These are phyloP conservation scores for Saccopteryx bilineata DNA, from an alignment of 2,113 vertebrate genomes.

Conservation along the genomic window DNA sequence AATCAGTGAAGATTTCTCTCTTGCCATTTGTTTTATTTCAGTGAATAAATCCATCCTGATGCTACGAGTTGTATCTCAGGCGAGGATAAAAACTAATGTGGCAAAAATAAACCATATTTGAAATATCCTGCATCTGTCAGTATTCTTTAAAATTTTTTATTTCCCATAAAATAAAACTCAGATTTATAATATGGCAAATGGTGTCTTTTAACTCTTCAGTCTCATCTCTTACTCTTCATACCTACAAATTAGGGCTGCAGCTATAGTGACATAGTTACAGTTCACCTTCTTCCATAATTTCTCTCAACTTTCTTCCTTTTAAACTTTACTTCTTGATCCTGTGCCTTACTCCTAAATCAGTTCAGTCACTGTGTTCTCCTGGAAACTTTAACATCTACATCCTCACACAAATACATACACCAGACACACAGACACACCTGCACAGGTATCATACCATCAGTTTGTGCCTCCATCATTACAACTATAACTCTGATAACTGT, in stretches of 20 bases:
- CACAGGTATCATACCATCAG: no score
- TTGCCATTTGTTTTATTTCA: not conserved
- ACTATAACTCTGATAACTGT: not conserved
- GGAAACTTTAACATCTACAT: not conserved
- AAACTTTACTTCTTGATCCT: not conserved
- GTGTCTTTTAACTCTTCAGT: not conserved
- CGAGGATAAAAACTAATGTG: not conserved
- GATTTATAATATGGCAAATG: not conserved
- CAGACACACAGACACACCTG: not conserved
- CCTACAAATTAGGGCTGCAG: not conserved
- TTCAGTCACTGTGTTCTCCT: not conserved
- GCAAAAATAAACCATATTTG: not conserved
- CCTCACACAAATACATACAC: not conserved
- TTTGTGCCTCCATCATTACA: not conserved
- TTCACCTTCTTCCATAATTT: not conserved
- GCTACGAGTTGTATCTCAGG: not conserved
- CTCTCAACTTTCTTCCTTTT: not conserved
- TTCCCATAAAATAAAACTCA: not conserved
- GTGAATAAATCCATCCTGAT: not conserved
- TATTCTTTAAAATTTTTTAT: not conserved
- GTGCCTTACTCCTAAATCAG: not conserved
- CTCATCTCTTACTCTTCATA: not conserved
- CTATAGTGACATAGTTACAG: rapidly evolving
- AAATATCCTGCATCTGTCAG: not conserved
- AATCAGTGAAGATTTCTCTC: not conserved